These are phyloP conservation scores for Ahaetulla prasina DNA, from an alignment of 2,113 vertebrate genomes.

Conservation along the genomic window DNA sequence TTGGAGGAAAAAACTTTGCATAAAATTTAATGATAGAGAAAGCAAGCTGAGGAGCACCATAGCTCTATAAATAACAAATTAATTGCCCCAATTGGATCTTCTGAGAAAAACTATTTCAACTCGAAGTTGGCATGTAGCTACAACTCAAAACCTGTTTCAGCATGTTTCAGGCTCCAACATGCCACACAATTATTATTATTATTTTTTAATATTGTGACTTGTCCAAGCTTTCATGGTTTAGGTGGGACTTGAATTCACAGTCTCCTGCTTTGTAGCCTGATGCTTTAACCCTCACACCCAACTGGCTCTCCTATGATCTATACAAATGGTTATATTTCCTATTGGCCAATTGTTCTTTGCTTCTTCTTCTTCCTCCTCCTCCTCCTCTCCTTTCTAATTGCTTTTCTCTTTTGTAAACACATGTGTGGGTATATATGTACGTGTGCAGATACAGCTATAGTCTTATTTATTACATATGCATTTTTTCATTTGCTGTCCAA, in stretches of 20 bases:
- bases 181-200: not conserved
- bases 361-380: not conserved
- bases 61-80: not conserved
- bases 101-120: not conserved
- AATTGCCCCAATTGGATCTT: not conserved
- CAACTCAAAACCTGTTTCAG: not conserved
- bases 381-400: not conserved
- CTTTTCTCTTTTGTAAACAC: not conserved
- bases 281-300: not conserved
- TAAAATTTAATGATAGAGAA: not conserved
- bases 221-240: not conserved
- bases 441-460: not conserved
- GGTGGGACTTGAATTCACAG: not conserved
- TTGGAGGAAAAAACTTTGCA: not conserved
- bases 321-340: not conserved
- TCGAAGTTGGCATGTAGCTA: not conserved
- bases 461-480: not conserved
- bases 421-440: not conserved
- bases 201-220: not conserved
- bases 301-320: not conserved
- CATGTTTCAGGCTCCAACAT: not conserved
- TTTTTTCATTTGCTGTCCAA: not conserved
- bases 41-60: not conserved
- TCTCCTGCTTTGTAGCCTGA: not conserved
- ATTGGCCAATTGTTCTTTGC: not conserved